Base-by-base conservation (phyloP, 2,888 invertebrate genomes). In the Sepioteuthis lessoniana region DNA sequence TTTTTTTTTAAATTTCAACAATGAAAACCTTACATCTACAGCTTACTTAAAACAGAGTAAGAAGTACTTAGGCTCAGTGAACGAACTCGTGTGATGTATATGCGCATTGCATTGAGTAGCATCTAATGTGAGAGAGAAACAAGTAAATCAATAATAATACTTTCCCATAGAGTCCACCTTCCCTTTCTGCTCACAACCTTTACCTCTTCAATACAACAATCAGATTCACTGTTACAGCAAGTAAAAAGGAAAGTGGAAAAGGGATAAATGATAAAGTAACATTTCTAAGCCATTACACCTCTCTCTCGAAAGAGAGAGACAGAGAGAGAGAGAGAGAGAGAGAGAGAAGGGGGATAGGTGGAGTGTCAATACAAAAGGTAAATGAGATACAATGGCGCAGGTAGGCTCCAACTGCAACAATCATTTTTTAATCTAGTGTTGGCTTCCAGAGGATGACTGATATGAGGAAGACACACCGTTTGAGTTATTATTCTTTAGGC, bases 51-150 rank as follows among this genome's bases (percentile, higher is more conserved):
- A 60, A 76, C 10, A 35, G 16, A 76, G 76, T 35, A 76, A 76
- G 76, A 76, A n/a, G n/a, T 4, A 16, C 16, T 55, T 35, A 16
- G n/a, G 19, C n/a, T 76, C 76, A 16, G 3, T 76, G 76, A 76
- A 76, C 76, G 76, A 76, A 76, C 16, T n/a, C 1, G n/a, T 76
- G 76, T 76, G 76, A 76, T n/a, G 76, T 76, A n/a, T 76, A n/a
- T 35, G 76, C n/a, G 76, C n/a, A 76, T 76, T 76, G 76, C n/a
- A 76, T 76, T 76, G 76, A 76, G 35, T 76, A 76, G n/a, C n/a
- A n/a, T 35, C n/a, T n/a, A 76, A 76, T 76, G 76, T 13, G 76
- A 76, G n/a, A 76, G n/a, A 76, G 76, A 55, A 55, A 55, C 55
- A 55, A 55, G 25, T 55, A 55, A 55, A 76, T 76, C 76, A 76